Evolutionary conservation across 2,113 vertebrate species (phyloP).

Genomic region (Egretta garzetta): DNA sequence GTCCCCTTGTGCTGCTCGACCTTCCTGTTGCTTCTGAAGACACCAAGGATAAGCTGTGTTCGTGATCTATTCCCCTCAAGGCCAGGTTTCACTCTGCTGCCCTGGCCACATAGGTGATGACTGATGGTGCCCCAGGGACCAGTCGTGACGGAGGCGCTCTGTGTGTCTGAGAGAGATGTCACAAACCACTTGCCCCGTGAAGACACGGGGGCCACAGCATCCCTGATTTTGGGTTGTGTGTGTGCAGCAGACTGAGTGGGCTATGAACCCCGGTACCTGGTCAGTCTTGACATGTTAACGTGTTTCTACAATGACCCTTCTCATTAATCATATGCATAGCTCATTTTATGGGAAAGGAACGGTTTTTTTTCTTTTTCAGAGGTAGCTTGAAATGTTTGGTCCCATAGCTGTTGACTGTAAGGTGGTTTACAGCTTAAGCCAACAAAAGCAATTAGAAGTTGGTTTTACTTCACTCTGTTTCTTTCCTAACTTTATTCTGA

Average conservation of each 20-base stretch:
- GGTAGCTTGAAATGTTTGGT: not conserved
- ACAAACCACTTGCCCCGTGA: rapidly evolving
- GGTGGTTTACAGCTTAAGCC: not conserved
- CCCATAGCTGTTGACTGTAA: not conserved
- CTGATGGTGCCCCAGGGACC: not conserved
- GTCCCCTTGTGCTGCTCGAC: not conserved
- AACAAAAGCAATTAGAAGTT: not conserved
- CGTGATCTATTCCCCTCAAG: not conserved
- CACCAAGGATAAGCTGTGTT: not conserved
- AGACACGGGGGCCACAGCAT: not conserved
- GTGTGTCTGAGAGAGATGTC: not conserved
- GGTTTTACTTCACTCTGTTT: slow-evolving; percentile 10
- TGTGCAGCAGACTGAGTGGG: not conserved
- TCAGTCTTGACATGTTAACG: not conserved
- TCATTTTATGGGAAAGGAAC: not conserved
- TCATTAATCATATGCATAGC: not conserved
- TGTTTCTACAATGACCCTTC: not conserved
- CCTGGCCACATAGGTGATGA: not conserved
- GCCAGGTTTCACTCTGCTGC: not conserved
- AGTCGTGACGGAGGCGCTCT: not conserved
- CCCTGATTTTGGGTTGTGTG: not conserved
- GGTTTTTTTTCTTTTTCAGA: not conserved
- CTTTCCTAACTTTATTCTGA: slow-evolving; percentile 40
- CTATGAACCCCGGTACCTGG: not conserved
- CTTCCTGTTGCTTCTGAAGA: not conserved